Evolutionary conservation across 2,888 invertebrate genomes (phyloP), one percentile per base, ranked within the genome.

Genomic region (Sarcophaga variegata): DNA sequence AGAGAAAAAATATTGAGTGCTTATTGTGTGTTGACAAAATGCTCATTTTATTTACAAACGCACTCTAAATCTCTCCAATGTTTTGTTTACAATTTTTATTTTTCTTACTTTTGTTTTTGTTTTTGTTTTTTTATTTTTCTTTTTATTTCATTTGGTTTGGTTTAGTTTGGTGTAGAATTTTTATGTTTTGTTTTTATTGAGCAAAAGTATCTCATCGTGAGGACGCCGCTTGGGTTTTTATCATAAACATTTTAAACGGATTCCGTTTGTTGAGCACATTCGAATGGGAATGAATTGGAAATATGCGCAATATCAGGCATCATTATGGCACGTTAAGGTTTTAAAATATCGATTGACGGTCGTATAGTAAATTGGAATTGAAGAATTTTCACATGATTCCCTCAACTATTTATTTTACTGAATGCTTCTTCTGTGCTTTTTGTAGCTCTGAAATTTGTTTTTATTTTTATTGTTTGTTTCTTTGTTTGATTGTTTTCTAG

Each of bases 331-430:
- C 88, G 83, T 86, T 88, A 83, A 87, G 83, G 85, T 87, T 85
- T 86, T 88, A 85, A 83, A 88, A 88, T 85, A 88, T 88, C 88
- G 88, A 88, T 88, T 88, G 85, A 80, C 70, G 82, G 83, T 84
- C 86, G 81, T 84, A 86, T 77, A 79, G 76, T 72, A 84, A 82
- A 85, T 79, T 72, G 63, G 76, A 82, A 77, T 85, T 87, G 79
- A 75, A 81, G 78, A 81, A 85, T 84, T 85, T 84, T 82, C 71
- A 81, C 81, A 81, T 81, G 85, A 84, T 86, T 86, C 78, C 85
- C 76, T 72, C 77, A 87, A 82, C 81, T 82, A 77, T 84, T 84
- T 78, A 64, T 64, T 54, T 84, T 84, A 78, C 60, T 27, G 22
- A 25, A 54, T 74, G 37, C 37, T 45, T 75, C 20, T 66, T 37